Base-by-base conservation (phyloP, 2,888 invertebrate genomes). In the Aleiodes alternator region DNA sequence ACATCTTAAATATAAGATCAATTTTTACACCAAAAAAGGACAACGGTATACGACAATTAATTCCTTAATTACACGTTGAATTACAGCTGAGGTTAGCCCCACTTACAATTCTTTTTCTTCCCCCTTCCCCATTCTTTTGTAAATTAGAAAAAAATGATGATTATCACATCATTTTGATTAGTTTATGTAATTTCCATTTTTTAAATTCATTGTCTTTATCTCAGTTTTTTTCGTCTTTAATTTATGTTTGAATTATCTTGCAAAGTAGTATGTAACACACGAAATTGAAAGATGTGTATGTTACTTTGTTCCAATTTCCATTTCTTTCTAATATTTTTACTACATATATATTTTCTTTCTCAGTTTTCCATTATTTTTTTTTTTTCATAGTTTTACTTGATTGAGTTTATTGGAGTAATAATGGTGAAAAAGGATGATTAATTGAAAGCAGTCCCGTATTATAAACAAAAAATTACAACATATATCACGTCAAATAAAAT, bases 1-100 rank as follows among this genome's bases (percentile, higher is more conserved):
- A 82, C 80, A 82, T 83, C 86, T 88, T 87, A 85, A 83, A 82
- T 80, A 82, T 88, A 86, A 87, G 82, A 83, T 87, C 84, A 87
- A 87, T 87, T 87, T 68, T 51, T 68, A 68, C 68, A 68, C 68
- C 68, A 86, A 83, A 85, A 81, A 86, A 84, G 87, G 88, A 88
- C 85, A 72, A 83, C 55, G 61, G 64, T 53, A 87, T 86, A 89
- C 86, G 86, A 88, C 85, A 84, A 88, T 87, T 55, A 88, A 87
- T 87, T 87, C 29, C 85, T 82, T 87, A 88, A 87, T 89, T 87
- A 89, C 88, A 88, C 84, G 85, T 85, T 86, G 78, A 76, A 83
- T 85, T 88, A 87, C 84, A 87, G 86, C 85, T 85, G 78, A 80
- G 75, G 76, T 73, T 78, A 2, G 1, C 75, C 73, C 76, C 61